A percentile compares a stretch with the other conserved stretches of the same genome.
phyloP scores from a whole-genome alignment of 2,888 invertebrate species.

The Leptura quadrifasciata region DNA sequence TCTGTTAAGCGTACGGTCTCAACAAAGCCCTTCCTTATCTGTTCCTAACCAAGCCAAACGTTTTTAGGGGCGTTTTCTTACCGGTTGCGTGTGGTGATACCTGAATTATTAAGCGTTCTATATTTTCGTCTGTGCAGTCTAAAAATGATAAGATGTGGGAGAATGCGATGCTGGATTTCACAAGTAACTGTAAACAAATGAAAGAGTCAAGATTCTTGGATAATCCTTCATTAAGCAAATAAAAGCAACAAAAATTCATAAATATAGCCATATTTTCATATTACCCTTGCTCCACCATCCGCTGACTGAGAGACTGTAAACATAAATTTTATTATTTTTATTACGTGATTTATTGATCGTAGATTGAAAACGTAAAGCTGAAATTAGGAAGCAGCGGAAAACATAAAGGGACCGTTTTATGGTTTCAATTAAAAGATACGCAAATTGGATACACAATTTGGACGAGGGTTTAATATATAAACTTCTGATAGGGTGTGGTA shows the following conservation, averaged over 20 bases:
- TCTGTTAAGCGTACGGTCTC: too few relatives aligned
- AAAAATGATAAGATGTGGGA: too few relatives aligned
- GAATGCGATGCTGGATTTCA: too few relatives aligned
- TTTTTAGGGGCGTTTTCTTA: too few relatives aligned
- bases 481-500: slow-evolving; percentile 66
- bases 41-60: too few relatives aligned
- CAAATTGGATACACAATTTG: slow-evolving; percentile 63
- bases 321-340: slow-evolving; percentile 58
- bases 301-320: slow-evolving; percentile 43
- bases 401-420: slow-evolving; percentile 63
- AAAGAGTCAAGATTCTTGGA: background rate
- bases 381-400: slow-evolving; percentile 54
- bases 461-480: slow-evolving; percentile 64
- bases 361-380: slow-evolving; percentile 63
- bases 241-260: background rate
- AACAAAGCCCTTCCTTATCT: too few relatives aligned
- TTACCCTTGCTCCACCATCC: background rate
- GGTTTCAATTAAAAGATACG: slow-evolving; percentile 70
- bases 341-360: slow-evolving; percentile 57
- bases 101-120: too few relatives aligned
- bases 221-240: background rate
- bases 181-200: too few relatives aligned
- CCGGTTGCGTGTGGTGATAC: too few relatives aligned
- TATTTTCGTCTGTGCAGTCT: too few relatives aligned
- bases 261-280: background rate